Percentiles rank a stretch among this genome's conserved stretches.
Conservation (phyloP, 2,797 vertebrate species). For the Microhierax caerulescens region DNA sequence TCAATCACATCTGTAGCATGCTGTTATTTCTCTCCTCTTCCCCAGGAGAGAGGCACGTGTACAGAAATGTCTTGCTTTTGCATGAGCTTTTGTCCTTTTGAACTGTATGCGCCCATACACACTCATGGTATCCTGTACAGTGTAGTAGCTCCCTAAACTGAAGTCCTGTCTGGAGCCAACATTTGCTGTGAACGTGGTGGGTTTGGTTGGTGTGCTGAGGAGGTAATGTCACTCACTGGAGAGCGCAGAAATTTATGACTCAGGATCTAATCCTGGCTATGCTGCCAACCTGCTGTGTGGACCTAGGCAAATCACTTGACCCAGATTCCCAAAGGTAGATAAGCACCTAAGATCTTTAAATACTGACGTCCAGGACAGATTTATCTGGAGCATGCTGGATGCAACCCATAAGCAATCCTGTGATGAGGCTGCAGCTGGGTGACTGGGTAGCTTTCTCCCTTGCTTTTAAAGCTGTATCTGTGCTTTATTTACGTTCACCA, state of each 20-base stretch:
- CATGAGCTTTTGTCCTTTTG: neutral
- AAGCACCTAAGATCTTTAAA: slow-evolving; percentile 61
- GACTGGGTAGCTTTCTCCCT: neutral
- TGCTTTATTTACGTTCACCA: neutral
- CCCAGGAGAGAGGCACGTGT: neutral
- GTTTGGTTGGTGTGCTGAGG: neutral
- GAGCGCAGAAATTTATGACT: neutral
- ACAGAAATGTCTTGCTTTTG: neutral
- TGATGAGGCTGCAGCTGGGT: neutral
- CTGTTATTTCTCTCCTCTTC: neutral
- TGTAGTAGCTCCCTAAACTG: neutral
- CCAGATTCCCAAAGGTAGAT: slow-evolving; percentile 44
- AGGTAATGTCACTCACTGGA: neutral
- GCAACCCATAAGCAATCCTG: neutral
- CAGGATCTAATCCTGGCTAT: slow-evolving; percentile 3
- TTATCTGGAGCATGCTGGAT: neutral
- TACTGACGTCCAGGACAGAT: slow-evolving; percentile 28
- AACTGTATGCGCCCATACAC: neutral
- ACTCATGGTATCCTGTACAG: neutral
- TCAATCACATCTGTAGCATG: neutral
- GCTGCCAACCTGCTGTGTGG: neutral
- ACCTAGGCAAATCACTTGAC: slow-evolving; percentile 48
- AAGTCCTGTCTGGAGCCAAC: neutral
- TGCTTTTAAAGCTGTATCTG: neutral
- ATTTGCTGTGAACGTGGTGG: neutral